phyloP scores from a whole-genome alignment of 30 jellyfish, hydroid and myxozoan genomes.

The Catostylus mosaicus region DNA sequence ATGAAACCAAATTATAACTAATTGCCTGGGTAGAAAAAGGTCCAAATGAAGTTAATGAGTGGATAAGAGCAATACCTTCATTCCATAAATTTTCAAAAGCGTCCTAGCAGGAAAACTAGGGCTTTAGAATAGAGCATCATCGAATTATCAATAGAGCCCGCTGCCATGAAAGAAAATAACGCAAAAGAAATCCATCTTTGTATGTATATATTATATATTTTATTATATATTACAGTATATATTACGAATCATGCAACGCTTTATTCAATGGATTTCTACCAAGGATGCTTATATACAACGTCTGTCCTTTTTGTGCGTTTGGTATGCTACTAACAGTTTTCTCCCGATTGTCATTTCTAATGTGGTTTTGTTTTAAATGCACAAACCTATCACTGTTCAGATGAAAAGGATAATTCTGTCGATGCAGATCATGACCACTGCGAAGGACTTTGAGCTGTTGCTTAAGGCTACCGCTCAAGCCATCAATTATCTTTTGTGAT shows the following conservation, averaged over 20 bases:
- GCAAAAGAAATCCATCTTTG: too few species aligned
- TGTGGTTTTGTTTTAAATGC: conserved; percentile 1
- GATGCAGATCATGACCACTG: conserved; percentile 24
- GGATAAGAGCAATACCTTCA: too few species aligned
- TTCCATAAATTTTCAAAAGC: too few species aligned
- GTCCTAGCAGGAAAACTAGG: too few species aligned
- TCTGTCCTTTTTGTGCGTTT: conserved; percentile 17
- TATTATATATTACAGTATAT: too few species aligned
- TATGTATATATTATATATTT: too few species aligned
- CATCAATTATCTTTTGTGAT: conserved; percentile 28
- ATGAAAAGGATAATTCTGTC: not conserved
- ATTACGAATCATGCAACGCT: conserved; percentile 8
- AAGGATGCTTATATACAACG: conserved; percentile 53
- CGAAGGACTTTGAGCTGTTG: conserved; percentile 40
- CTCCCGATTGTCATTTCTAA: conserved; percentile 12
- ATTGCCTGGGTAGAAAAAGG: too few species aligned
- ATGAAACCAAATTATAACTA: too few species aligned
- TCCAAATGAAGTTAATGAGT: too few species aligned
- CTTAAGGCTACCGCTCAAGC: conserved; percentile 28
- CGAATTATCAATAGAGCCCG: too few species aligned
- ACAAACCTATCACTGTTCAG: conserved; percentile 28
- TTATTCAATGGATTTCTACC: conserved; percentile 59
- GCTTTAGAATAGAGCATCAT: too few species aligned
- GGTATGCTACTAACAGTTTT: conserved; percentile 54
- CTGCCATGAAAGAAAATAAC: too few species aligned